phyloP scores from a whole-genome alignment of 2,888 invertebrate genomes.

The Xanthorhoe designata region DNA sequence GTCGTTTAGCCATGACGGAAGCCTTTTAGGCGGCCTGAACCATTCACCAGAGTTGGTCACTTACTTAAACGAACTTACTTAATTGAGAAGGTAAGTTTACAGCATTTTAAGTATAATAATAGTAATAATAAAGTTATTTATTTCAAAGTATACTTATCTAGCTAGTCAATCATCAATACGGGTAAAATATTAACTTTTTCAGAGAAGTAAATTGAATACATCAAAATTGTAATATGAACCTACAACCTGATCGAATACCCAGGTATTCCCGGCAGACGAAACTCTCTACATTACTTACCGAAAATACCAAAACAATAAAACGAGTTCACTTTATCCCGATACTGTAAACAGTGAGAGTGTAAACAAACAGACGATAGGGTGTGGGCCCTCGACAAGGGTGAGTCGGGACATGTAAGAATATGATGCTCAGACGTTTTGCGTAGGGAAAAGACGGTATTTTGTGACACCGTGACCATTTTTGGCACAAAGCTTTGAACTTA shows the following conservation, averaged over 20 bases:
- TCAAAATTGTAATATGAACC: not conserved
- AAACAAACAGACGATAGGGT: constrained; percentile 5
- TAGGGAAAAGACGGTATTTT: not conserved
- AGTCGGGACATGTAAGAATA: not conserved
- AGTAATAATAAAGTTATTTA: too few relatives aligned
- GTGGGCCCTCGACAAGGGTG: not conserved
- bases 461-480: not conserved
- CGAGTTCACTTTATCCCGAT: not conserved
- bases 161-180: too few relatives aligned
- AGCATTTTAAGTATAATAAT: too few relatives aligned
- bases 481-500: not conserved
- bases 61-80: too few relatives aligned
- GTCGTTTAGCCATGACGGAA: too few relatives aligned
- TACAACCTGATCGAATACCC: not conserved
- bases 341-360: constrained; percentile 5
- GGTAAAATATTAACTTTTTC: not conserved
- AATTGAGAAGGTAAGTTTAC: too few relatives aligned
- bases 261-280: not conserved
- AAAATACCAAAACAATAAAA: not conserved
- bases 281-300: not conserved
- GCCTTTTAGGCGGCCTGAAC: too few relatives aligned
- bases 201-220: not conserved
- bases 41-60: too few relatives aligned
- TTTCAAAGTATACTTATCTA: too few relatives aligned
- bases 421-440: not conserved